Conservation (phyloP, 2,888 invertebrate species). For the Macrosiphum euphorbiae region DNA sequence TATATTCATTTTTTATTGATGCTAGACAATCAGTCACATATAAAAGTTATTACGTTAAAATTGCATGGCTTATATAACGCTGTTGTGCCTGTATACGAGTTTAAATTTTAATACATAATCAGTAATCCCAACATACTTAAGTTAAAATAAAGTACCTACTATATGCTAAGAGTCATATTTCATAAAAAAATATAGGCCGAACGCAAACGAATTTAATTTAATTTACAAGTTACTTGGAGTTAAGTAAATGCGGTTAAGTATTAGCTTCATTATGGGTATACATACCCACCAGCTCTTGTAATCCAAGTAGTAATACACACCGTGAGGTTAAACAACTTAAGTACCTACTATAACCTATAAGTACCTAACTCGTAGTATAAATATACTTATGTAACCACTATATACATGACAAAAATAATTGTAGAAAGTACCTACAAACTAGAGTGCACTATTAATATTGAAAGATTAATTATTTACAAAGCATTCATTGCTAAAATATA, state of each 20-base stretch:
- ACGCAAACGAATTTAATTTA: background rate
- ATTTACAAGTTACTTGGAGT: background rate
- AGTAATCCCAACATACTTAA: background rate
- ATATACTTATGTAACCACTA: background rate
- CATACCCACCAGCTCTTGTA: background rate
- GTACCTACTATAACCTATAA: background rate
- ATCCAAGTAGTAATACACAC: background rate
- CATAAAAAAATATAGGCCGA: background rate
- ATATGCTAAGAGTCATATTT: background rate
- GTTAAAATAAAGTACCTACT: background rate
- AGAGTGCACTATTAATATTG: background rate
- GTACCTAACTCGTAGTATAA: background rate
- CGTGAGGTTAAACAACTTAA: background rate
- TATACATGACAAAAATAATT: background rate
- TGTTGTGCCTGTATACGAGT: no score
- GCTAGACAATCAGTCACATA: background rate
- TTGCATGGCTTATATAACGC: background rate
- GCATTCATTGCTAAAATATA: background rate
- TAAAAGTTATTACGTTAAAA: background rate
- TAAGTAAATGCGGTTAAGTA: background rate
- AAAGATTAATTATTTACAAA: background rate
- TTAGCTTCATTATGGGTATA: background rate
- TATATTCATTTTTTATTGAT: background rate
- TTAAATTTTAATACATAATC: background rate
- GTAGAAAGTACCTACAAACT: background rate